Percentiles rank a stretch among this genome's conserved stretches.
Conservation (phyloP, 1,140 invertebrate genomes). For the Ephestia elutella region DNA sequence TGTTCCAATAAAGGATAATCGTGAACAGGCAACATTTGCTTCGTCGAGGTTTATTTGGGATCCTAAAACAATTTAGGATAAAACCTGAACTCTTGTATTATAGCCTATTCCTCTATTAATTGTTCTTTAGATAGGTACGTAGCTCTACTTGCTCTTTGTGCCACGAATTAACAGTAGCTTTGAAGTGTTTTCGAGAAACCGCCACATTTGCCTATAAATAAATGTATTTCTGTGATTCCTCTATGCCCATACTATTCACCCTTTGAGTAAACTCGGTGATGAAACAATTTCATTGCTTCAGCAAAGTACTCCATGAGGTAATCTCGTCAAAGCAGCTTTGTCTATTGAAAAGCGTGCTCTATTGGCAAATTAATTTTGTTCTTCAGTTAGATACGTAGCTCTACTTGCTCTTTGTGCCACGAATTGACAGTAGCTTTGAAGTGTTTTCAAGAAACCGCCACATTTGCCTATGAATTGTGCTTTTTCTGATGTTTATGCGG, state of each 20-base stretch:
- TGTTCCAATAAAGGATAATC: slow-evolving; percentile 26
- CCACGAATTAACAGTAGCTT: slow-evolving; percentile 30
- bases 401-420: slow-evolving; percentile 29
- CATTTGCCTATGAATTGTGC: too few relatives aligned
- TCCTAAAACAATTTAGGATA: background rate
- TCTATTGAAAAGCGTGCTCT: slow-evolving; percentile 33
- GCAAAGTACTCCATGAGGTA: slow-evolving; percentile 20
- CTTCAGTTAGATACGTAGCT: slow-evolving; percentile 16
- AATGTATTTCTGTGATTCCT: too few relatives aligned
- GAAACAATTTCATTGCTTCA: slow-evolving; percentile 23
- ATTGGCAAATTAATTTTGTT: slow-evolving; percentile 51
- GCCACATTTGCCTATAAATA: too few relatives aligned
- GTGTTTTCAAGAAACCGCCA: slow-evolving; percentile 18
- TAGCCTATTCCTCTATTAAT: background rate
- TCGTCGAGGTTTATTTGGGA: slow-evolving; percentile 5
- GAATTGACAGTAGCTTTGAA: slow-evolving; percentile 34
- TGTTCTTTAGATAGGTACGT: slow-evolving; percentile 20
- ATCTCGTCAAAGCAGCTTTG: slow-evolving; percentile 35
- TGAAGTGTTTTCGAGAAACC: slow-evolving; percentile 29
- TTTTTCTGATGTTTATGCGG: too few relatives aligned
- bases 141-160: slow-evolving; percentile 34
- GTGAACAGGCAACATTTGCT: slow-evolving; percentile 21
- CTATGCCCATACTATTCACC: too few relatives aligned
- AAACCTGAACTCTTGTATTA: background rate
- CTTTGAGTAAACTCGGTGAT: slow-evolving; percentile 11